phyloP scores from a whole-genome alignment of 2,888 invertebrate species.

The Caenorhabditis virilis region DNA sequence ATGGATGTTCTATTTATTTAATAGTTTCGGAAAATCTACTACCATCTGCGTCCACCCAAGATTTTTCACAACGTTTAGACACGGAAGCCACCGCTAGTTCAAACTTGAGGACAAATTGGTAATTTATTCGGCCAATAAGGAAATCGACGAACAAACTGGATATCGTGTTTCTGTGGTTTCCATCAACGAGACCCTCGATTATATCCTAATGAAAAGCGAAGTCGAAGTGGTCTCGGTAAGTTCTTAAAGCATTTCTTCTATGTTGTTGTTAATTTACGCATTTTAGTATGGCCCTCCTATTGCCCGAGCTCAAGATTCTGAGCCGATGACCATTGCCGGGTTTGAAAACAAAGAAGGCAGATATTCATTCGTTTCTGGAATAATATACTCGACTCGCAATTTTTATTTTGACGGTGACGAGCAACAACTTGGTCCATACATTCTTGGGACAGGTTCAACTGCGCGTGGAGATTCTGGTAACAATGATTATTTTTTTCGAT shows the following conservation, averaged over 20 bases:
- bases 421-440: slow-evolving; percentile 34
- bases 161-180: slow-evolving; percentile 30
- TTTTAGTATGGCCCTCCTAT: slow-evolving; percentile 36
- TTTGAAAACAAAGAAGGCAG: slow-evolving; percentile 27
- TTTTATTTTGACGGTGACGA: slow-evolving; percentile 25
- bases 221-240: slow-evolving; percentile 39
- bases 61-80: slow-evolving; percentile 38
- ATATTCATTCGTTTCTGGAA: slow-evolving; percentile 31
- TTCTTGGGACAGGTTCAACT: slow-evolving; percentile 38
- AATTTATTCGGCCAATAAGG: slow-evolving; percentile 25
- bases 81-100: slow-evolving; percentile 37
- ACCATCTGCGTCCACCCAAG: slow-evolving; percentile 32
- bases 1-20: slow-evolving; percentile 37
- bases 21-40: slow-evolving; percentile 26
- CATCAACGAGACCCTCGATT: slow-evolving; percentile 37
- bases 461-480: slow-evolving; percentile 44
- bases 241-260: slow-evolving; percentile 38
- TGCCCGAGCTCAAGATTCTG: slow-evolving; percentile 28
- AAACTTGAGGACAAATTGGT: slow-evolving; percentile 27
- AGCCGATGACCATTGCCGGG: slow-evolving; percentile 26
- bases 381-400: slow-evolving; percentile 23
- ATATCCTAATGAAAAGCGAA: slow-evolving; percentile 37
- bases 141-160: slow-evolving; percentile 25
- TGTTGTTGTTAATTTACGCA: slow-evolving; percentile 41
- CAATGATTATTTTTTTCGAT: slow-evolving; percentile 40